Conservation (phyloP, 1,140 invertebrate genomes). For the Nephila pilipes region DNA sequence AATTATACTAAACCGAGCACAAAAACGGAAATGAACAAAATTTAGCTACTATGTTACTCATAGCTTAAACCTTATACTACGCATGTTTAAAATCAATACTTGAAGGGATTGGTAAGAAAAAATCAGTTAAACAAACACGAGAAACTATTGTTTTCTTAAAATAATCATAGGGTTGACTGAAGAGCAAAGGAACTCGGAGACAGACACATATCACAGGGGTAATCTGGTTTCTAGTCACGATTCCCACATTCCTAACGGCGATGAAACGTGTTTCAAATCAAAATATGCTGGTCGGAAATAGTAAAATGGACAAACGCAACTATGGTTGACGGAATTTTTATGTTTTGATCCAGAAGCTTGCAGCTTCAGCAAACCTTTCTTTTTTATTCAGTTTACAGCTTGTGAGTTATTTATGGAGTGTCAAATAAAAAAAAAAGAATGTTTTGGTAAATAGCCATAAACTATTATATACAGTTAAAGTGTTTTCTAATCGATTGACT, state of each 20-base stretch:
- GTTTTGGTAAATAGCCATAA: constrained; percentile 33
- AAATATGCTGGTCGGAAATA: constrained; percentile 31
- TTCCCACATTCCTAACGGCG: constrained; percentile 52
- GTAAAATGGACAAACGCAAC: constrained; percentile 43
- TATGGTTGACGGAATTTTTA: constrained; percentile 45
- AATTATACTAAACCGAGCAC: too few relatives aligned
- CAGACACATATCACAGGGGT: constrained; percentile 35
- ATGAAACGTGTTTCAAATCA: constrained; percentile 64
- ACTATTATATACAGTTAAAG: constrained; percentile 55
- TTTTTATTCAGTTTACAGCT: constrained; percentile 46
- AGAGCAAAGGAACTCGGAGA: constrained; percentile 26
- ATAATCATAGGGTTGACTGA: constrained; percentile 21
- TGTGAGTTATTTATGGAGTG: constrained; percentile 64
- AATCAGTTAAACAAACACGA: neutral
- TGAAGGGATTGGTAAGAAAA: neutral
- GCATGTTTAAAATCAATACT: too few relatives aligned
- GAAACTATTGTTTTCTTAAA: neutral
- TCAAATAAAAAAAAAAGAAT: constrained; percentile 6
- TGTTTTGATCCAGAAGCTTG: constrained; percentile 40
- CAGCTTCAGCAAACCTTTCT: constrained; percentile 6
- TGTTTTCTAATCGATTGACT: neutral
- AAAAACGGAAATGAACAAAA: too few relatives aligned
- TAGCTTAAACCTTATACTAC: too few relatives aligned
- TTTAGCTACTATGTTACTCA: too few relatives aligned
- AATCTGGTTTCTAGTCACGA: constrained; percentile 53